A percentile compares a stretch with the other conserved stretches of the same genome.
phyloP scores from a whole-genome alignment of 2,113 vertebrate genomes.

The Thunnus maccoyii region DNA sequence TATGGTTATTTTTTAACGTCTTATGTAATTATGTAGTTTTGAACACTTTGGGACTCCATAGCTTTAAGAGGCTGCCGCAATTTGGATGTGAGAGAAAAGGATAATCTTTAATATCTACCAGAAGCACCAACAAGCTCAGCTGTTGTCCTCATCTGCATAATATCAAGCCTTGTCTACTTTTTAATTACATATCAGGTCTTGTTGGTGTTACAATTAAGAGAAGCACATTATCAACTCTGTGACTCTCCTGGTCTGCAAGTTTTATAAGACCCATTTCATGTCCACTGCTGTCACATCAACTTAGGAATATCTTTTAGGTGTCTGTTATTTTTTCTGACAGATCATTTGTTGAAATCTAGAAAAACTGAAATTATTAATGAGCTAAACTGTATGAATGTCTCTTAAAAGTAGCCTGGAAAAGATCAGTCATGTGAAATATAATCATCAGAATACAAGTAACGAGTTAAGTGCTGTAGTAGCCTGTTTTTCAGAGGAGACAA shows the following conservation, averaged over 20 bases:
- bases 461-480: no score
- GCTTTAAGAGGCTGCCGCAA: not conserved
- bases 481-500: not conserved
- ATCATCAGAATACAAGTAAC: not conserved
- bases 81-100: not conserved
- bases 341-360: not conserved
- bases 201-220: not conserved
- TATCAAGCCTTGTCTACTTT: not conserved
- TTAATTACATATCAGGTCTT: not conserved
- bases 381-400: not conserved
- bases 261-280: not conserved
- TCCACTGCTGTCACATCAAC: conserved; percentile 54
- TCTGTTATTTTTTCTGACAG: not conserved
- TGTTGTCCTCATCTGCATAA: not conserved
- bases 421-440: not conserved
- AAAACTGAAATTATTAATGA: not conserved
- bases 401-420: conserved; percentile 1
- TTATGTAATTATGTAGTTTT: not conserved
- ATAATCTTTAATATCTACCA: not conserved
- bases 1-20: not conserved
- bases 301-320: conserved; percentile 16
- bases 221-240: not conserved
- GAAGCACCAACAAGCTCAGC: not conserved
- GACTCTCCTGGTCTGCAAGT: conserved; percentile 34
- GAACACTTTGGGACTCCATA: conserved; percentile 3